Percentiles rank a stretch among this genome's conserved stretches.
Evolutionary conservation across 2,113 vertebrate genomes (phyloP).

Genomic region (Vulpes lagopus): DNA sequence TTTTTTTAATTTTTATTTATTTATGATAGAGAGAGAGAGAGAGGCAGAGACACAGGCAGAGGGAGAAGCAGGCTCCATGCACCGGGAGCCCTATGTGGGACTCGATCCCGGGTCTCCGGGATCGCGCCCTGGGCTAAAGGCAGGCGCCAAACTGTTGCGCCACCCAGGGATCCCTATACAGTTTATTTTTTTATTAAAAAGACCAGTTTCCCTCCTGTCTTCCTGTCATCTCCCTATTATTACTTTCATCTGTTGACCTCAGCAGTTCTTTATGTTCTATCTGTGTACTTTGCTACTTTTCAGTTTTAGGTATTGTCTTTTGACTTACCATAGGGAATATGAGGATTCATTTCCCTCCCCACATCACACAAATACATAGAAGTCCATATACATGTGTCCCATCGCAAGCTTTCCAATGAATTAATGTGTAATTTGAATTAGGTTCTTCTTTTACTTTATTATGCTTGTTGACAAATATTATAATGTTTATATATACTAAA

Average conservation of each 20-base stretch:
- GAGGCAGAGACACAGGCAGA: too few species aligned
- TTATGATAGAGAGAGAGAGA: too few species aligned
- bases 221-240: neutral
- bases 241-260: neutral
- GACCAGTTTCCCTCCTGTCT: neutral
- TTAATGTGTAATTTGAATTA: neutral
- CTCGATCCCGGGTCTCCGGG: too few species aligned
- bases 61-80: too few species aligned
- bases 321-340: neutral
- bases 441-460: conserved; percentile 12
- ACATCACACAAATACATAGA: neutral
- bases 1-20: neutral
- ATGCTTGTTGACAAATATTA: conserved; percentile 15
- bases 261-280: conserved; percentile 1
- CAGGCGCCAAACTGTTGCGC: too few species aligned
- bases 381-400: neutral
- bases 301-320: neutral
- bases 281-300: conserved; percentile 20
- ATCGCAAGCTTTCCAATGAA: neutral
- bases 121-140: too few species aligned
- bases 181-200: conserved; percentile 15
- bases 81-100: too few species aligned
- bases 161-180: neutral
- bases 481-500: neutral
- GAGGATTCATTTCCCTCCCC: neutral